Evolutionary conservation across 1,140 invertebrate genomes (phyloP), one percentile per base, ranked within the genome.

Genomic region (Hyles euphorbiae): DNA sequence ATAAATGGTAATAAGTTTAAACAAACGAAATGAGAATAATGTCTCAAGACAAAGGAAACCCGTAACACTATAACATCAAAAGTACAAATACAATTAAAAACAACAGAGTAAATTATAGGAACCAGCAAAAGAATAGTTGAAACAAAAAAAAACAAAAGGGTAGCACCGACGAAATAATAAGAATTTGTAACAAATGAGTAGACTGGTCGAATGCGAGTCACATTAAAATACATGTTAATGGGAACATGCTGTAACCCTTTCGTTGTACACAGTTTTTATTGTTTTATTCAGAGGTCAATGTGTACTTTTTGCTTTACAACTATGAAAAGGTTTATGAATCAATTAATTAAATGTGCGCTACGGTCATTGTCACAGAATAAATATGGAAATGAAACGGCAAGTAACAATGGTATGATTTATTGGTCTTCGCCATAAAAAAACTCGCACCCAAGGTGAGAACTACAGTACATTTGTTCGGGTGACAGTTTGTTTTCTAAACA

Each of bases 341-440:
- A 88, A 88, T 88, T 88, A 88, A 86, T 86, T 85, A 88, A 86
- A 88, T 76, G 83, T 81, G 70, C 78, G 36, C 68, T 70, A 82
- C 84, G 83, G 81, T 88, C 81, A 82, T 86, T 86, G 85, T 86
- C 81, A 67, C 70, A 77, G 74, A 80, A 76, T 72, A 86, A 88
- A 88, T 86, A 88, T 85, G 85, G 70, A 80, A 86, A 88, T 88
- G 68, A 81, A 78, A 68, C 68, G 67, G 76, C 63, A 68, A 65
- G 60, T 77, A 88, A 88, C 85, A 88, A 86, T 77, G 74, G 72
- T 56, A 61, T 88, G 83, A 88, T 88, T 86, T 88, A 88, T 88
- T 71, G 71, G 72, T 67, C 56, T 52, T 65, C 53, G 49, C 53
- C 52, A 81, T 72, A 77, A 81, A 33, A 78, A 83, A 78, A 51